Evolutionary conservation across 2,797 vertebrate species (phyloP), one percentile per base, ranked within the genome.

Genomic region (Agapornis canus): DNA sequence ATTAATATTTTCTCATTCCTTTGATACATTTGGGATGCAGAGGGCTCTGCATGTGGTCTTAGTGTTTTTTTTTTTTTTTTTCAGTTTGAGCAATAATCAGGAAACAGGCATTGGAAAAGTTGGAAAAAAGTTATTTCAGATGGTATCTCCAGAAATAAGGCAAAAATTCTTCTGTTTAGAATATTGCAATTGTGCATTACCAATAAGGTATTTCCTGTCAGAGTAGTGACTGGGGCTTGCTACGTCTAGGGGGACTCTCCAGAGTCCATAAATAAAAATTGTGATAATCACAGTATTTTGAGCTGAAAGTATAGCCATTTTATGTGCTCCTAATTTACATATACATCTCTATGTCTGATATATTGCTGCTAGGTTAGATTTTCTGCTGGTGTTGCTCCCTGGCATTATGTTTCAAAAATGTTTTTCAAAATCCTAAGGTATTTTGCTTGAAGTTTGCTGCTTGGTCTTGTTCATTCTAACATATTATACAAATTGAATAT

Each of bases 121-220:
- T 45, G 72, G 72, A 20, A 54, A 66, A 56, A 69, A 76, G 22
- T 49, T 37, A 16, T 79, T 96, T 92, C 57, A 54, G 32, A 35
- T 83, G 52, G 60, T 52, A 32, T 91, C 72, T 71, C 47, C 35
- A 80, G 90, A 93, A 63, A 95, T 92, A 93, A 86, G 66, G 40
- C 48, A 94, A 86, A 95, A 92, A 63, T 76, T 52, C n/a, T 86
- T 86, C 49, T 92, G 23, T 73, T 68, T 29, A 57, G 88, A 93
- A 63, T 77, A 56, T 85, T 75, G 82, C 65, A 90, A 11, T 89
- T 6, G 6, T 54, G 6, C 82, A 70, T 72, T 63, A 60, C 31
- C 78, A 75, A 43, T 90, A 92, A 94, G 25, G 13, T 48, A 39
- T 48, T 64, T 70, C 35, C 45, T 45, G 13, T 60, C 57, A 70